A percentile compares a stretch with the other conserved stretches of the same genome.
These are phyloP conservation scores for Nemapogon koenigi DNA, from an alignment of 2,888 invertebrate species.

Conservation along the genomic window DNA sequence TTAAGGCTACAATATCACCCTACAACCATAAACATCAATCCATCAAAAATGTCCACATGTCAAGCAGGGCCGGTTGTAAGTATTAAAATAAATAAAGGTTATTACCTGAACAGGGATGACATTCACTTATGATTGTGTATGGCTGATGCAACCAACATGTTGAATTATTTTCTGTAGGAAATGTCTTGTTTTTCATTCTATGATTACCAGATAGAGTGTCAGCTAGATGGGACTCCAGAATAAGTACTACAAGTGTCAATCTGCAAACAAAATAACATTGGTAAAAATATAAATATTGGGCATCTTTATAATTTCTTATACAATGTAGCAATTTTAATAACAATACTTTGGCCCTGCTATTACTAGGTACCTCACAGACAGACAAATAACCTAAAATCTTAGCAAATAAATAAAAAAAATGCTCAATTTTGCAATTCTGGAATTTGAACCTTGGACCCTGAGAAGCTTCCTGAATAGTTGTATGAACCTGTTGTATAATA, in stretches of 20 bases:
- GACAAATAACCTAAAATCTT: no score
- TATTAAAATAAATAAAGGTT: background rate
- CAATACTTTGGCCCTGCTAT: no score
- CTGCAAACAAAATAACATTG: constrained; percentile 68
- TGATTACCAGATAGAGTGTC: constrained; percentile 64
- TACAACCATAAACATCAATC: background rate
- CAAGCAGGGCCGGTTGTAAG: background rate
- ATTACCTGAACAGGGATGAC: constrained; percentile 83
- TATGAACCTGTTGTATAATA: no score
- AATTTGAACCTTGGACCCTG: no score
- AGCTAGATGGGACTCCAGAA: constrained; percentile 77
- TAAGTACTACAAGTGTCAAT: constrained; percentile 79
- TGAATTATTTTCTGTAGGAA: constrained; percentile 78
- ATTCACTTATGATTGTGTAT: constrained; percentile 75
- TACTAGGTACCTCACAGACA: no score
- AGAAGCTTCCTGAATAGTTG: no score
- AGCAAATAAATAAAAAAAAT: no score
- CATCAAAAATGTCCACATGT: background rate
- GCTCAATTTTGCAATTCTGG: no score
- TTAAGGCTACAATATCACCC: no score
- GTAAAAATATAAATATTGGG: no score
- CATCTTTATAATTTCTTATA: no score
- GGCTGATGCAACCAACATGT: constrained; percentile 79
- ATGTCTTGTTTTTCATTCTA: constrained; percentile 66
- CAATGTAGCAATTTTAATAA: no score